These are phyloP conservation scores for Orius insidiosus DNA, from an alignment of 1,140 invertebrate genomes.

Conservation along the genomic window DNA sequence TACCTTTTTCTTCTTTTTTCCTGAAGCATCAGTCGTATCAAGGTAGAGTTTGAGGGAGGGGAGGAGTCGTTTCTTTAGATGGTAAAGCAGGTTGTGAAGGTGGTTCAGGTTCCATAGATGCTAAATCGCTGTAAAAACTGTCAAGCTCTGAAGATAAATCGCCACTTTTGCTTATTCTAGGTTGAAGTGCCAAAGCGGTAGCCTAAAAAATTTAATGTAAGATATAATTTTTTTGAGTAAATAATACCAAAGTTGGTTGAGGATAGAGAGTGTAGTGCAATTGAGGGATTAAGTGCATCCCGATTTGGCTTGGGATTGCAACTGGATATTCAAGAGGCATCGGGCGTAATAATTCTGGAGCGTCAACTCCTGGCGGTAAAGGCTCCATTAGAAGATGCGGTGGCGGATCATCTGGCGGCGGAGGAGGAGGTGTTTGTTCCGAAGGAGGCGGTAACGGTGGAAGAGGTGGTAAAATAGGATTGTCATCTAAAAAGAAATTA, in stretches of 20 bases:
- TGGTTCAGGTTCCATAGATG: conserved; percentile 28
- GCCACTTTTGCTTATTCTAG: conserved; percentile 18
- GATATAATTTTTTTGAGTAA: neutral
- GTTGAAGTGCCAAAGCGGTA: neutral
- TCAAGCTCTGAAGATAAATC: conserved; percentile 32
- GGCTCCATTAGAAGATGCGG: conserved; percentile 24
- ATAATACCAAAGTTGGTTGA: conserved; percentile 13
- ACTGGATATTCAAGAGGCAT: conserved; percentile 9
- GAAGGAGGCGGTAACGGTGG: conserved; percentile 14
- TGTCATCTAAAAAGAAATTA: conserved; percentile 13
- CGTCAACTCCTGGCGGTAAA: conserved; percentile 32
- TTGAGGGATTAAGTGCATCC: conserved; percentile 8
- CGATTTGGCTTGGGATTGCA: neutral
- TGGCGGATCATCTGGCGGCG: conserved; percentile 16
- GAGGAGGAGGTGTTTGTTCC: conserved; percentile 14
- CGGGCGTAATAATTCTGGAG: neutral
- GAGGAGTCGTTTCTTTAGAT: conserved; percentile 8
- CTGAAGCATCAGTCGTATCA: conserved; percentile 9
- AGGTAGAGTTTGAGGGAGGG: conserved; percentile 17
- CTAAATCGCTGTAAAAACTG: conserved; percentile 42
- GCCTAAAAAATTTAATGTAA: conserved; percentile 12
- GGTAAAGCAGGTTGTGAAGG: conserved; percentile 16
- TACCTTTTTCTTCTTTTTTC: conserved; percentile 37
- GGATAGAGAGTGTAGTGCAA: conserved; percentile 6
- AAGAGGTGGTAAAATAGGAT: conserved; percentile 15